Base-by-base conservation (phyloP, 1,140 invertebrate species). In the Adelges cooleyi region DNA sequence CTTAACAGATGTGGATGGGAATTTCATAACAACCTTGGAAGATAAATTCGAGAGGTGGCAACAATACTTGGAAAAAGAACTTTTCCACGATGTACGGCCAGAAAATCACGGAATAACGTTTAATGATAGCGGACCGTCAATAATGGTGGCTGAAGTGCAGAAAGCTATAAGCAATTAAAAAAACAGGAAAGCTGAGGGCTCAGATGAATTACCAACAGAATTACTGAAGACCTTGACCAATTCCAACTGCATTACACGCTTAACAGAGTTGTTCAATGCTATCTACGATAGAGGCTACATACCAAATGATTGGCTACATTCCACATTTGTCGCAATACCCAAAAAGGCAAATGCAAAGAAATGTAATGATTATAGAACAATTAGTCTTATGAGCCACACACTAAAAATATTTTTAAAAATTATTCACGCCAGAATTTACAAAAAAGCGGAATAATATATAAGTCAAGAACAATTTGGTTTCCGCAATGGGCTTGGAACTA, bases 401-500 rank as follows among this genome's bases (percentile, higher is more conserved):
- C 62, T 65, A 15, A 65, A 66, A 38, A 33, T 42, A 66, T 66
- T 66, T 18, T 38, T 66, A 22, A 66, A 42, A 53, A 66, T 52
- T 44, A 36, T 66, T 2, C 46, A 66, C 23, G 11, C 3, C 13
- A 51, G 65, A 66, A 66, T 66, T 23, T 23, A 56, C 15, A 62
- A 46, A 65, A 56, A 18, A 40, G 25, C 17, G 15, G 66, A 67
- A 50, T 13, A 42, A 40, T 25, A 66, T 20, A 65, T 67, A 5
- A 27, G 42, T 33, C 10, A 27, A 33, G n/a, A 25, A n/a, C 68
- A 70, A 65, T 70, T 72, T 68, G 70, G 71, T 15, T 70, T 71
- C 59, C 17, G 68, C 44, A 65, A 48, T 10, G 68, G 49, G 36
- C 10, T 6, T n/a, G 71, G 68, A 10, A 71, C 69, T 17, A 40